phyloP scores from a whole-genome alignment of 2,888 invertebrate genomes.

The Eumerus sabulonum region DNA sequence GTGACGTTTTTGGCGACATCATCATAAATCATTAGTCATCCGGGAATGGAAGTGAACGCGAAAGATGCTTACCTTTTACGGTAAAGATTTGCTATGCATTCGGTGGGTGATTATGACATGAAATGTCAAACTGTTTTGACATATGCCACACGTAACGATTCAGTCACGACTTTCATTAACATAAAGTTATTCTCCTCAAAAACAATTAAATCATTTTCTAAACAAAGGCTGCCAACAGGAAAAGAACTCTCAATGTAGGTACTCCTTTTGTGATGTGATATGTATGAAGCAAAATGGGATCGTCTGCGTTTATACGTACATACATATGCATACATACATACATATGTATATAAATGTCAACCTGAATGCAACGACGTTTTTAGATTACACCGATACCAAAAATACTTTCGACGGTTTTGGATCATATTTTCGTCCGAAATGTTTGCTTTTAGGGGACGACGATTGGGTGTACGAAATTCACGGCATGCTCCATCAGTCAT shows the following conservation, averaged over 20 bases:
- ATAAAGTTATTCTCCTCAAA: slow-evolving; percentile 39
- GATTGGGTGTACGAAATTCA: slow-evolving; percentile 36
- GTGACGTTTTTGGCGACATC: slow-evolving; percentile 11
- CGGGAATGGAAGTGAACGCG: slow-evolving; percentile 59
- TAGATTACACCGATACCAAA: slow-evolving; percentile 32
- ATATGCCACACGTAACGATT: slow-evolving; percentile 40
- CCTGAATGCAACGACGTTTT: slow-evolving; percentile 2
- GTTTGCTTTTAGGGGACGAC: slow-evolving; percentile 1
- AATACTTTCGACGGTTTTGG: slow-evolving; percentile 26
- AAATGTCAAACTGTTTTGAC: slow-evolving; percentile 53
- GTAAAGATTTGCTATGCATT: slow-evolving; percentile 37
- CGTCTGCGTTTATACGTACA: no score
- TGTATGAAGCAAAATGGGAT: no score
- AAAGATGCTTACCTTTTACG: slow-evolving; percentile 52
- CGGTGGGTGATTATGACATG: slow-evolving; percentile 56
- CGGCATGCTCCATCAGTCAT: slow-evolving; percentile 54
- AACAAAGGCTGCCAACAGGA: background rate
- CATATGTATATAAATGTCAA: no score
- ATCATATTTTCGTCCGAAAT: slow-evolving; percentile 18
- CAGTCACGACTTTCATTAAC: slow-evolving; percentile 61
- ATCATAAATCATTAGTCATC: slow-evolving; percentile 37
- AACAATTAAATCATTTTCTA: slow-evolving; percentile 41
- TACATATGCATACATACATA: no score
- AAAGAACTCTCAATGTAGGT: no score
- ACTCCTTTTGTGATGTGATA: no score